phyloP scores from a whole-genome alignment of 2,113 vertebrate genomes.

The Acanthisitta chloris region DNA sequence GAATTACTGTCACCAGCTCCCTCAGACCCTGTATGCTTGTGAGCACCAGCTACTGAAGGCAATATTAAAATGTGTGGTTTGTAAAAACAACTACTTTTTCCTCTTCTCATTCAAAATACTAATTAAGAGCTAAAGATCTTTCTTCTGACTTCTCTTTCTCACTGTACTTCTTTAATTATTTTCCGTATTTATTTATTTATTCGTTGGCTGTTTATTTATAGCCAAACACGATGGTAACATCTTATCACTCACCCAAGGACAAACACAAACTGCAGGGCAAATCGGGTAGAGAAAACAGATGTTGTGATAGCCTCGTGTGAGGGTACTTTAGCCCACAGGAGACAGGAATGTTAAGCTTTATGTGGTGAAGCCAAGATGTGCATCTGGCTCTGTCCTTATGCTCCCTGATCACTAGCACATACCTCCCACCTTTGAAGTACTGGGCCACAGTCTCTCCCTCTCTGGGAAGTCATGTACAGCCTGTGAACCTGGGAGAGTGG shows the following conservation, averaged over 20 bases:
- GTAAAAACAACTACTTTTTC: not conserved
- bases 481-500: not conserved
- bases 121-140: not conserved
- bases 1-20: not conserved
- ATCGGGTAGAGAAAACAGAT: not conserved
- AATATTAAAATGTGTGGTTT: not conserved
- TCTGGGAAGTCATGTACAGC: rapidly evolving
- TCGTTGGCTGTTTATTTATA: no score
- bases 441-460: not conserved
- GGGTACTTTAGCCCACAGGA: not conserved
- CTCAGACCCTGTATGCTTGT: not conserved
- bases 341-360: not conserved
- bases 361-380: not conserved
- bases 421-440: not conserved
- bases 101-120: not conserved
- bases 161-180: not conserved
- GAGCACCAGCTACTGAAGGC: not conserved
- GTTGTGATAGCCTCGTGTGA: not conserved
- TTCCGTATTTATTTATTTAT: not conserved
- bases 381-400: not conserved
- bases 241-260: not conserved
- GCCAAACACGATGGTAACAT: not conserved
- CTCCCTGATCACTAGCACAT: not conserved
- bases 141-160: not conserved
- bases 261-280: not conserved